A percentile compares a stretch with the other conserved stretches of the same genome.
Evolutionary conservation across 2,113 vertebrate species (phyloP).

Genomic region (Porphyrio hochstetteri): DNA sequence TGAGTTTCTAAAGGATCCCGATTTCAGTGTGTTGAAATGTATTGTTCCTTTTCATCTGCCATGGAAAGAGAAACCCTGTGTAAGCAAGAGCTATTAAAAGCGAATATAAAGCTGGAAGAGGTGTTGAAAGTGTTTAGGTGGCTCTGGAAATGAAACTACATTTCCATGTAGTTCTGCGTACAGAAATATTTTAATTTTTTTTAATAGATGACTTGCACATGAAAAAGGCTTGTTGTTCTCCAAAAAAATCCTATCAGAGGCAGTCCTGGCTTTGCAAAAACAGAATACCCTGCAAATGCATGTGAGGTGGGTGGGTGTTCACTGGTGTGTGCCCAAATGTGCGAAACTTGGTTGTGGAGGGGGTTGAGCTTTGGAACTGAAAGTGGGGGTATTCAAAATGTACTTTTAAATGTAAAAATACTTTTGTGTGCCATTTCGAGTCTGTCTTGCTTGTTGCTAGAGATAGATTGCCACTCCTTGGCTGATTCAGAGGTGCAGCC

Average conservation of each 20-base stretch:
- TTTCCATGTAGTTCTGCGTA: not conserved
- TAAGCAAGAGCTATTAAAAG: conserved; percentile 38
- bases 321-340: not conserved
- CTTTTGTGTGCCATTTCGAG: not conserved
- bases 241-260: not conserved
- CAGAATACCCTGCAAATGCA: not conserved
- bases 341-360: rapidly evolving
- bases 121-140: conserved; percentile 10
- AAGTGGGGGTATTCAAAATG: not conserved
- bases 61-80: not conserved
- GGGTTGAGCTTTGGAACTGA: not conserved
- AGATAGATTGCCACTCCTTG: not conserved
- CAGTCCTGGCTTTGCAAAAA: not conserved
- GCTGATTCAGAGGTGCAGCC: not conserved
- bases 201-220: not conserved
- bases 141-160: not conserved
- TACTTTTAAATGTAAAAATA: not conserved
- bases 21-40: not conserved
- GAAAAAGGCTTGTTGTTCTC: not conserved
- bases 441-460: not conserved
- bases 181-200: not conserved
- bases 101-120: not conserved
- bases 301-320: rapidly evolving
- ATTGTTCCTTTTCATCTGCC: conserved; percentile 32
- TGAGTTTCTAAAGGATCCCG: not conserved